Evolutionary conservation across 2,113 vertebrate species (phyloP).

Genomic region (Anthoscopus minutus): DNA sequence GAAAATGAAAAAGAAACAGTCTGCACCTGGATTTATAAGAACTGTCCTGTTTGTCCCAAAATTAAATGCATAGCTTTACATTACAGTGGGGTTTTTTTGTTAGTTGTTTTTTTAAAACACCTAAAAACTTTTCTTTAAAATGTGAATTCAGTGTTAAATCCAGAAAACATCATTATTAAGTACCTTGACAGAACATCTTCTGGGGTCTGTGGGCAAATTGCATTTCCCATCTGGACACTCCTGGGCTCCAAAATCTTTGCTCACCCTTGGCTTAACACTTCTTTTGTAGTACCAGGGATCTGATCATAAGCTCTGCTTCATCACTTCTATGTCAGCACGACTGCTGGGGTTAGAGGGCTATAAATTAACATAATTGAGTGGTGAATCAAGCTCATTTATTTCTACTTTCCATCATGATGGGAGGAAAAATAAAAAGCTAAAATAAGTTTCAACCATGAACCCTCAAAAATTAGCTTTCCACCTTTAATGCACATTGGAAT

Average conservation of each 20-base stretch:
- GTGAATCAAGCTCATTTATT: slow-evolving; percentile 30
- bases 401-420: not conserved
- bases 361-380: slow-evolving; percentile 45
- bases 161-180: not conserved
- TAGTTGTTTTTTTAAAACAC: not conserved
- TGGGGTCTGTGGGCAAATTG: not conserved
- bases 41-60: not conserved
- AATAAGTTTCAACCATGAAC: not conserved
- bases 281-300: not conserved
- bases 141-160: not conserved
- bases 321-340: slow-evolving; percentile 20
- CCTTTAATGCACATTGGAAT: not conserved
- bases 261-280: not conserved
- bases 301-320: slow-evolving; percentile 30
- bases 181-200: not conserved
- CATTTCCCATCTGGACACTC: not conserved
- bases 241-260: not conserved
- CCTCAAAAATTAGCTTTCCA: not conserved
- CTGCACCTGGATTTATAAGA: not conserved
- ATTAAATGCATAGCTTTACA: not conserved
- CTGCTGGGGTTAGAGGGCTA: slow-evolving; percentile 16
- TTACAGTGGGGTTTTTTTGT: not conserved
- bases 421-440: slow-evolving; percentile 6
- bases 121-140: not conserved
- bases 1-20: not conserved